A percentile compares a stretch with the other conserved stretches of the same genome.
Evolutionary conservation across 2,888 invertebrate genomes (phyloP).

Genomic region (Anoplius nigerrimus): DNA sequence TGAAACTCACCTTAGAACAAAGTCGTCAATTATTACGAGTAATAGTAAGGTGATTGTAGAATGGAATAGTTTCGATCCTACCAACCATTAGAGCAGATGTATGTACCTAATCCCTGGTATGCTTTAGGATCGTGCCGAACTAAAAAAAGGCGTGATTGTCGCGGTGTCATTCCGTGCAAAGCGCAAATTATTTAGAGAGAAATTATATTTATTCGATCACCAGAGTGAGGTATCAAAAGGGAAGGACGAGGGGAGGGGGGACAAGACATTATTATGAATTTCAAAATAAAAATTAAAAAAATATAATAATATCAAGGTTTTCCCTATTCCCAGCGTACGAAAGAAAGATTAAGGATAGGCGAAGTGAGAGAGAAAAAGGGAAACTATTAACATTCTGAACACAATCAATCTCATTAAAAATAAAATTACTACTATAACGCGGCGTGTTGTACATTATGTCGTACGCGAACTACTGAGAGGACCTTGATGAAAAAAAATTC

Average conservation of each 20-base stretch:
- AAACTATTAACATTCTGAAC: background rate
- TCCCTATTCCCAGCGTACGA: slow-evolving; percentile 5
- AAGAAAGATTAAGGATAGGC: background rate
- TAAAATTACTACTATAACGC: too few relatives aligned
- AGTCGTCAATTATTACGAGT: slow-evolving; percentile 68
- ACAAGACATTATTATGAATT: slow-evolving; percentile 18
- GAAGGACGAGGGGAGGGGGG: slow-evolving; percentile 17
- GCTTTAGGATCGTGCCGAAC: slow-evolving; percentile 39
- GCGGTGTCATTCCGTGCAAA: slow-evolving; percentile 14
- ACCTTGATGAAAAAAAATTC: slow-evolving; percentile 29
- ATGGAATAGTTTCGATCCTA: slow-evolving; percentile 54
- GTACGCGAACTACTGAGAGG: slow-evolving; percentile 13
- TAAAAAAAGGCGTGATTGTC: slow-evolving; percentile 13
- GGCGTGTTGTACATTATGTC: too few relatives aligned
- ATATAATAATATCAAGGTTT: slow-evolving; percentile 25
- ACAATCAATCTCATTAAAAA: background rate
- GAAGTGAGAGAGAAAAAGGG: background rate
- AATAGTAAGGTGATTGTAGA: slow-evolving; percentile 54
- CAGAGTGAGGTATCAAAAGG: slow-evolving; percentile 17
- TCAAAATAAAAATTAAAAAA: slow-evolving; percentile 19
- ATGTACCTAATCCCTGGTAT: slow-evolving; percentile 51
- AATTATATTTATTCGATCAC: slow-evolving; percentile 48
- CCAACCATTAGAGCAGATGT: slow-evolving; percentile 51
- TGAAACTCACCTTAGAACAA: slow-evolving; percentile 60
- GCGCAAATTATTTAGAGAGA: slow-evolving; percentile 32